Conservation (phyloP, 2,888 invertebrate species). For the Ochropacha duplaris region DNA sequence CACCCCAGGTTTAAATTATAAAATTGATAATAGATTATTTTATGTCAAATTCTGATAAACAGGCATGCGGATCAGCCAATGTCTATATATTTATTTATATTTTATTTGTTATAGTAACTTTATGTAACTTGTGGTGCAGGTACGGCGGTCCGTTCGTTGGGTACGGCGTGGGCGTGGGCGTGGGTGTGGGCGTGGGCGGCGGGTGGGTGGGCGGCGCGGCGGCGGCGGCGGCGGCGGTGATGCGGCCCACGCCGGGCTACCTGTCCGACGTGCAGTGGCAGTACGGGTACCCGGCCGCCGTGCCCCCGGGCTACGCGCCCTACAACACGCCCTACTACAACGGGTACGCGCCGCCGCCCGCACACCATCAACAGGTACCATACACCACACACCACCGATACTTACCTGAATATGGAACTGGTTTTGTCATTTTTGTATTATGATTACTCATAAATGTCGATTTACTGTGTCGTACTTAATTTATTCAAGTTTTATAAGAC, state of each 20-base stretch:
- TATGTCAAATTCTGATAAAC: too few species aligned
- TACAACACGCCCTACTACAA: conserved; percentile 77
- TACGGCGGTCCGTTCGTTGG: conserved; percentile 78
- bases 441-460: too few species aligned
- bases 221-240: conserved; percentile 71
- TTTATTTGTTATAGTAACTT: too few species aligned
- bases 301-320: conserved; percentile 63
- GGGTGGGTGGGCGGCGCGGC: conserved; percentile 67
- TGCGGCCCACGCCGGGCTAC: conserved; percentile 79
- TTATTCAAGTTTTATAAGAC: too few species aligned
- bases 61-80: too few species aligned
- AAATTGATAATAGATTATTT: too few species aligned
- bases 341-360: conserved; percentile 74
- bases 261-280: conserved; percentile 79
- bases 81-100: too few species aligned
- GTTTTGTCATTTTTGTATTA: too few species aligned
- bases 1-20: too few species aligned
- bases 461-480: too few species aligned
- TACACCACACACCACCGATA: conserved; percentile 9
- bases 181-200: conserved; percentile 37
- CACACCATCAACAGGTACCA: conserved; percentile 78
- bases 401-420: conserved; percentile 9
- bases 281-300: conserved; percentile 68
- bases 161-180: conserved; percentile 70
- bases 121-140: conserved; percentile 28